Percentiles rank a stretch among this genome's conserved stretches.
Evolutionary conservation across 2,888 invertebrate species (phyloP).

Genomic region (Tenodera sinensis): DNA sequence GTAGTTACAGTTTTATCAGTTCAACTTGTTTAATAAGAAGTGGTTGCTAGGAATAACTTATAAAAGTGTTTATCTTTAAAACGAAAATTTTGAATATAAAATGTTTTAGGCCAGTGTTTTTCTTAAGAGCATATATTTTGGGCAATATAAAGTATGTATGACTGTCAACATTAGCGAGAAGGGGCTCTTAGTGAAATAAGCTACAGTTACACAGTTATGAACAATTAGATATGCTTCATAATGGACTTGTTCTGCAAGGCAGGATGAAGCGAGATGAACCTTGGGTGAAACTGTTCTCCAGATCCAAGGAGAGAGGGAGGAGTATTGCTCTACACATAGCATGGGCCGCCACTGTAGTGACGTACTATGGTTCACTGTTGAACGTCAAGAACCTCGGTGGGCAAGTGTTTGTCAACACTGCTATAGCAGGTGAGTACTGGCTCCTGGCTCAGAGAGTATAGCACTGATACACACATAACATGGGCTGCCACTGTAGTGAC

Average conservation of each 20-base stretch:
- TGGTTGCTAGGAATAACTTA: no score
- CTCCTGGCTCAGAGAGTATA: not conserved
- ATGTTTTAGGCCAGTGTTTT: no score
- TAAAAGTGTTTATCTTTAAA: no score
- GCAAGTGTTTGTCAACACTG: slow-evolving; percentile 44
- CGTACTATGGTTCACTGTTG: slow-evolving; percentile 47
- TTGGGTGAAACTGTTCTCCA: slow-evolving; percentile 16
- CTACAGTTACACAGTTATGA: not conserved
- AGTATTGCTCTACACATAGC: slow-evolving; percentile 22
- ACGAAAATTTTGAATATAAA: no score
- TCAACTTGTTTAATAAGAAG: no score
- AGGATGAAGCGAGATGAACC: not conserved
- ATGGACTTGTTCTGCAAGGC: not conserved
- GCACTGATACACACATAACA: no score
- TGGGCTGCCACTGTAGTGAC: no score
- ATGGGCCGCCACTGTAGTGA: slow-evolving; percentile 28
- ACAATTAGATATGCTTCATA: not conserved
- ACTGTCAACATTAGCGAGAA: no score
- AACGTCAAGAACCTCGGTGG: slow-evolving; percentile 48
- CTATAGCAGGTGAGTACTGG: slow-evolving; percentile 43
- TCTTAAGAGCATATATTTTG: no score
- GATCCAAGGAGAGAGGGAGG: not conserved
- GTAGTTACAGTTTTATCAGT: no score
- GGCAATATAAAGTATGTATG: no score
- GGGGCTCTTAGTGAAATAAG: no score